Conservation (phyloP, 2,113 vertebrate species). For the Ardeotis arabs region DNA sequence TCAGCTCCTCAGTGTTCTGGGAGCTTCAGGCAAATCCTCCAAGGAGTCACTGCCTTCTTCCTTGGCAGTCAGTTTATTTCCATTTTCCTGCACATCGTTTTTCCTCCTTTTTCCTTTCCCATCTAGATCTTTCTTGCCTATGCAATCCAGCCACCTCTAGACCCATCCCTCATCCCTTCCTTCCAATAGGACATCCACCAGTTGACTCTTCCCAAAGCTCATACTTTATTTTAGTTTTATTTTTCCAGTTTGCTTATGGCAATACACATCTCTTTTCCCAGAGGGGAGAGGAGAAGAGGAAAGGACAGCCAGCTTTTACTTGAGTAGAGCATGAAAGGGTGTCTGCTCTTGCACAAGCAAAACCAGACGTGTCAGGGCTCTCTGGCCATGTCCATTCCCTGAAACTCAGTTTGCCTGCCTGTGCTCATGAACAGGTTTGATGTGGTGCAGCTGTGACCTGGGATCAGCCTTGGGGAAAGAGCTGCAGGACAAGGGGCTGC, state of each 20-base stretch:
- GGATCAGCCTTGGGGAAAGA: neutral
- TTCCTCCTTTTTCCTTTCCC: neutral
- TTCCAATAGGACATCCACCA: neutral
- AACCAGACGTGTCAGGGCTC: neutral
- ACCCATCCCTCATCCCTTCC: neutral
- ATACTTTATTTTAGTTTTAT: neutral
- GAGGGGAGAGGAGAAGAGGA: neutral
- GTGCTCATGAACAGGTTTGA: neutral
- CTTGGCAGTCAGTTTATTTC: neutral
- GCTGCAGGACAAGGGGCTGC: neutral
- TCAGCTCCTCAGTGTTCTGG: neutral
- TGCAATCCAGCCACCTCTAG: neutral
- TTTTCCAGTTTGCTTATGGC: neutral
- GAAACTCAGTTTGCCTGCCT: neutral
- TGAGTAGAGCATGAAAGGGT: fast-evolving
- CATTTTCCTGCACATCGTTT: neutral
- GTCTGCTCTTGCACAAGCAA: neutral
- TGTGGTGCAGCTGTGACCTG: neutral
- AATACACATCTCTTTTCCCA: neutral
- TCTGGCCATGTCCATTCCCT: fast-evolving
- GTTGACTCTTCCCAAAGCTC: neutral
- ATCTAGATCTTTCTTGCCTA: neutral
- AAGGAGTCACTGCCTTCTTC: neutral
- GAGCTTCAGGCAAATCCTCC: neutral
- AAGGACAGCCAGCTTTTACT: neutral